These are phyloP conservation scores for Bos indicus DNA, from an alignment of 2,113 vertebrate species.

Conservation along the genomic window DNA sequence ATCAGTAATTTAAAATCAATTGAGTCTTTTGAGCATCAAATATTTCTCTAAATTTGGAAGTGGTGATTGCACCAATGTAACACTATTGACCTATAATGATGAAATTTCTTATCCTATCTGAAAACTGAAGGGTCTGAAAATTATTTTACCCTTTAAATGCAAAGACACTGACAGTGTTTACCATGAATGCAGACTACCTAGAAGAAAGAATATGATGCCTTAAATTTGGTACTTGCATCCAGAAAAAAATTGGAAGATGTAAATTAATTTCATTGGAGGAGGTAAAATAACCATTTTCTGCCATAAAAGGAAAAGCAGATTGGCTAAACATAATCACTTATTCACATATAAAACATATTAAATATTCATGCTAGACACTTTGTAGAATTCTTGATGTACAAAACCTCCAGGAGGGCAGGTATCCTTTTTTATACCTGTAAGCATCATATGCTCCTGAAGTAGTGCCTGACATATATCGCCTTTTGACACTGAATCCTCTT, in stretches of 20 bases:
- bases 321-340: not conserved
- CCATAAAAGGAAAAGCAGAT: not conserved
- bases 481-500: not conserved
- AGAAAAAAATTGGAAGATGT: not conserved
- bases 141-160: not conserved
- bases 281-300: not conserved
- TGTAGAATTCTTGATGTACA: not conserved
- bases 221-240: not conserved
- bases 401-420: not conserved
- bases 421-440: not conserved
- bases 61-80: not conserved
- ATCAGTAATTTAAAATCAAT: not conserved
- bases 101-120: not conserved
- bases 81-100: not conserved
- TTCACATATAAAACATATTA: conserved; percentile 2
- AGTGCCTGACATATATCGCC: not conserved
- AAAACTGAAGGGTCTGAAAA: not conserved
- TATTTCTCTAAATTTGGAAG: not conserved
- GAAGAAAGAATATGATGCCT: not conserved
- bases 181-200: not conserved
- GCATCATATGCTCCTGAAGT: not conserved
- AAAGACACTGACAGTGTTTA: not conserved
- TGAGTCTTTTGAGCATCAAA: not conserved
- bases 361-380: not conserved
- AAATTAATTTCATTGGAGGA: not conserved